These are phyloP conservation scores for Aethes cnicana DNA, from an alignment of 2,888 invertebrate genomes.

Conservation along the genomic window DNA sequence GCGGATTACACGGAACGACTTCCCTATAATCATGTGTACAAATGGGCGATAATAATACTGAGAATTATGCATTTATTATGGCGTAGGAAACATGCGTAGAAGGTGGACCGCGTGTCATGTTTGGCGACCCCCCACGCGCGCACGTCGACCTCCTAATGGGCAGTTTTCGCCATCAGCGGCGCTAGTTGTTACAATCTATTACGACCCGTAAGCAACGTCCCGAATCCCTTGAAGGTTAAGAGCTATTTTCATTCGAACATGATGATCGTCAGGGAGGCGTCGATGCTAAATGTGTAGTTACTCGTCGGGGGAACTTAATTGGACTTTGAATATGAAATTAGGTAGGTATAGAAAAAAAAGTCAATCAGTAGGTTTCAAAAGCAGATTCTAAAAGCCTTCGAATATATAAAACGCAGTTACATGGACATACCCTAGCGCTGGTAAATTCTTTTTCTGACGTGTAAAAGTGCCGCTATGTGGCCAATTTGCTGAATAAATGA, in stretches of 20 bases:
- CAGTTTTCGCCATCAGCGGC: conserved; percentile 62
- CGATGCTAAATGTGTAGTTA: no score
- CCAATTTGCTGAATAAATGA: no score
- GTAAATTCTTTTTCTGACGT: no score
- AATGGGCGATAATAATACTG: conserved; percentile 15
- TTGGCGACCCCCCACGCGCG: conserved; percentile 69
- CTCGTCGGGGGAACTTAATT: no score
- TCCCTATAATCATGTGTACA: conserved; percentile 23
- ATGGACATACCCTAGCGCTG: no score
- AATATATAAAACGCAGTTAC: no score
- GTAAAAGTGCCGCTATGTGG: no score
- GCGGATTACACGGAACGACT: conserved; percentile 21
- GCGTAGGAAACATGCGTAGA: conserved; percentile 18
- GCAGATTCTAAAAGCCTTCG: no score
- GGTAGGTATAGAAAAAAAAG: no score
- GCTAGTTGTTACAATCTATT: conserved; percentile 47
- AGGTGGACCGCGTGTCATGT: conserved; percentile 44
- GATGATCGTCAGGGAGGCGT: no score
- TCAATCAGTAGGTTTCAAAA: no score
- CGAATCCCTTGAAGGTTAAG: conserved; percentile 55
- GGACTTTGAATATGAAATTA: no score
- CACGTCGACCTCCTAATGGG: conserved; percentile 63
- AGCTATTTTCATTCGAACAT: conserved; percentile 45
- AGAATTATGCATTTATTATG: conserved; percentile 14
- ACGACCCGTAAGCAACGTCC: conserved; percentile 59